phyloP scores from a whole-genome alignment of 2,113 vertebrate genomes.

The Corythoichthys intestinalis region DNA sequence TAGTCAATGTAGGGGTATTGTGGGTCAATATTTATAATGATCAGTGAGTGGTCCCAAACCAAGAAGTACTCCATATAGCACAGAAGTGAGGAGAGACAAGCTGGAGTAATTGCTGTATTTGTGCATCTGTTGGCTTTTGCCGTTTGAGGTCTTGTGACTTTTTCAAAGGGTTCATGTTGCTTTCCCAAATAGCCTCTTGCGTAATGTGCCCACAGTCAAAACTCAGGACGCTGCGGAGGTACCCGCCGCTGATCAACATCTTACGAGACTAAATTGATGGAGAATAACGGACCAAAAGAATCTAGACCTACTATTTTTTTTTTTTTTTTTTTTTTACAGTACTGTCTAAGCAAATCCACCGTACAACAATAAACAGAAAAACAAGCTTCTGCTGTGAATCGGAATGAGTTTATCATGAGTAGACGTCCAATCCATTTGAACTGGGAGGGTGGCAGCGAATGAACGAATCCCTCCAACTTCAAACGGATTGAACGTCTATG shows the following conservation, averaged over 20 bases:
- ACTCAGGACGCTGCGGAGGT: slow-evolving; percentile 29
- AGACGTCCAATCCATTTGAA: too few relatives aligned
- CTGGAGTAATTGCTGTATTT: slow-evolving; percentile 21
- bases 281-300: too few relatives aligned
- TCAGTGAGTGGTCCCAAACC: not conserved
- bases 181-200: slow-evolving; percentile 69
- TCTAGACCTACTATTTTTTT: too few relatives aligned
- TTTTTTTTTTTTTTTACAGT: too few relatives aligned
- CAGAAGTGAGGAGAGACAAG: not conserved
- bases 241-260: slow-evolving; percentile 20
- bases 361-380: too few relatives aligned
- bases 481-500: too few relatives aligned
- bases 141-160: slow-evolving; percentile 67
- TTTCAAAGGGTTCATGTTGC: slow-evolving; percentile 68
- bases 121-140: slow-evolving; percentile 24
- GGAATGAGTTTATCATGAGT: too few relatives aligned
- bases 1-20: too few relatives aligned
- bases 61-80: not conserved
- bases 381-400: too few relatives aligned
- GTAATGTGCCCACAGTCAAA: slow-evolving; percentile 55
- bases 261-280: slow-evolving; percentile 1
- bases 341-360: too few relatives aligned
- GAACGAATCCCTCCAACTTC: too few relatives aligned
- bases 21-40: not conserved
- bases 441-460: too few relatives aligned